phyloP scores from a whole-genome alignment of 1,140 invertebrate species.

The Sipha flava region DNA sequence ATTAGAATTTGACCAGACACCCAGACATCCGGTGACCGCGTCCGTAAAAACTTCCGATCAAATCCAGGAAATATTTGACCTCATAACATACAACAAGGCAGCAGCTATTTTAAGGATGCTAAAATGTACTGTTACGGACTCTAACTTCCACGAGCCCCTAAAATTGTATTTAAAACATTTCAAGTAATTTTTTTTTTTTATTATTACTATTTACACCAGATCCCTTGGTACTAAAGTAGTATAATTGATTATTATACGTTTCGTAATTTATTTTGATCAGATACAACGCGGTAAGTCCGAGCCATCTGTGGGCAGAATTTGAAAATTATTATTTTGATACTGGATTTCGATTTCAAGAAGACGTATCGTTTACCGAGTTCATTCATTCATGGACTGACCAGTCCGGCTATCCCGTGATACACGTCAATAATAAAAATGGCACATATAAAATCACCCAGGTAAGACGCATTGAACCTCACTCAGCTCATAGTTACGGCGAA shows the following conservation, averaged over 20 bases:
- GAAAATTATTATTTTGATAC: conserved; percentile 11
- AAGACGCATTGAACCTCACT: too few species aligned
- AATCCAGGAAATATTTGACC: conserved; percentile 87
- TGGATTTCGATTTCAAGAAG: neutral
- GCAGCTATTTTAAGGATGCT: conserved; percentile 32
- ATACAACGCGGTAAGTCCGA: neutral
- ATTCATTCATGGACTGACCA: conserved; percentile 66
- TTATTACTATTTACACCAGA: too few species aligned
- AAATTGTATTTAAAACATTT: neutral
- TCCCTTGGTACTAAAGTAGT: too few species aligned
- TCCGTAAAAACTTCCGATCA: conserved; percentile 81
- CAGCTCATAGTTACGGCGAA: neutral
- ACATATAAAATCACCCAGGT: neutral
- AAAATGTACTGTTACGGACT: neutral
- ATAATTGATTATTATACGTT: too few species aligned
- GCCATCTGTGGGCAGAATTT: neutral
- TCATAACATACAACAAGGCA: conserved; percentile 85
- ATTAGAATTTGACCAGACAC: conserved; percentile 45
- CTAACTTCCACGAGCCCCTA: neutral
- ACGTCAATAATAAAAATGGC: conserved; percentile 45
- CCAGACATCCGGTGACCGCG: conserved; percentile 72
- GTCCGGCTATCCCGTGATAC: conserved; percentile 64
- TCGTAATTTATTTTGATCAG: neutral
- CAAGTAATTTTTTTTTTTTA: neutral
- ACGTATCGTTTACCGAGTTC: conserved; percentile 42